phyloP scores from a whole-genome alignment of 2,888 invertebrate species.

The Sinodicranocentrus sp. region DNA sequence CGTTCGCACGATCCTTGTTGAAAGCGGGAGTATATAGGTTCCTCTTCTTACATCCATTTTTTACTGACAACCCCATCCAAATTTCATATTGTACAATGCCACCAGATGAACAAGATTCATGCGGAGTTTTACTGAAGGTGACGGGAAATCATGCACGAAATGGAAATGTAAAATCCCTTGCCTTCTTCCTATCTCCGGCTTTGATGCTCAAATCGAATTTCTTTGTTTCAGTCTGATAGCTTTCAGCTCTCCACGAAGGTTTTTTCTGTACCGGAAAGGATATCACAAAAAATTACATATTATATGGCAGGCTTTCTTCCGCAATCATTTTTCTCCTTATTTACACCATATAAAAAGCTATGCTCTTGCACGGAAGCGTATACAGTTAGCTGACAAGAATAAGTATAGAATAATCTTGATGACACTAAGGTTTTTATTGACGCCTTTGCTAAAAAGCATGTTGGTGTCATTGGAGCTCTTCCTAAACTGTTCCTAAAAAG shows the following conservation, averaged over 20 bases:
- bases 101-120: constrained; percentile 36
- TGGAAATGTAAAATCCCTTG: constrained; percentile 55
- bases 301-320: not conserved
- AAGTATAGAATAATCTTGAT: no score
- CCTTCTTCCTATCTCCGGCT: no score
- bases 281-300: not conserved
- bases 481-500: no score
- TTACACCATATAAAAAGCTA: not conserved
- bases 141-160: constrained; percentile 59
- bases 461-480: no score
- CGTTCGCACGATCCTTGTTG: no score
- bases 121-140: constrained; percentile 27
- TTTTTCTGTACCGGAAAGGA: not conserved
- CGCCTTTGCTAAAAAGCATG: not conserved
- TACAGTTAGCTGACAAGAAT: no score
- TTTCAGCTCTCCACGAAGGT: not conserved
- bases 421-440: not conserved
- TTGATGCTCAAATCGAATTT: constrained; percentile 2
- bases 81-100: constrained; percentile 6
- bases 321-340: not conserved
- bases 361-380: no score
- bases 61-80: not conserved
- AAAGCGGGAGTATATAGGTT: no score
- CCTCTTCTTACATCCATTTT: constrained; percentile 1
- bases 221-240: constrained; percentile 1